These are phyloP conservation scores for Agrotis clavis DNA, from an alignment of 2,888 invertebrate genomes.

Conservation along the genomic window DNA sequence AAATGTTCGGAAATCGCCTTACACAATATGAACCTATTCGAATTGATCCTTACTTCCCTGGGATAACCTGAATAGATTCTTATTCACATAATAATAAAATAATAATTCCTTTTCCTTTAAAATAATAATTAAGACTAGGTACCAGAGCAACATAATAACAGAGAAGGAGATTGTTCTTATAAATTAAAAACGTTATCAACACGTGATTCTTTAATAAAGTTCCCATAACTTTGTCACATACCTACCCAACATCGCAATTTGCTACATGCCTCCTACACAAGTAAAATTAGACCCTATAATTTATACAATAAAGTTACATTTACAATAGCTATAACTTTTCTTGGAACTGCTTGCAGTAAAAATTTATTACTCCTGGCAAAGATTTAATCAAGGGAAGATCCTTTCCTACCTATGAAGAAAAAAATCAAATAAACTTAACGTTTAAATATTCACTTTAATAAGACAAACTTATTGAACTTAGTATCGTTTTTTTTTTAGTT, in stretches of 20 bases:
- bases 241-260: constrained; percentile 43
- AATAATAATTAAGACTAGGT: background rate
- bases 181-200: constrained; percentile 39
- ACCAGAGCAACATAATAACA: constrained; percentile 28
- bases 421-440: constrained; percentile 31
- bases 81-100: too few species aligned
- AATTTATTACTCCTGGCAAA: constrained; percentile 56
- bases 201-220: constrained; percentile 31
- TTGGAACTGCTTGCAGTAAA: constrained; percentile 47
- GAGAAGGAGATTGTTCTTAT: constrained; percentile 13
- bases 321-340: constrained; percentile 29
- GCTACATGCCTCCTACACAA: background rate
- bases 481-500: too few species aligned
- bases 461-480: constrained; percentile 1
- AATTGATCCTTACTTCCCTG: too few species aligned
- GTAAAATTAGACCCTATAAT: constrained; percentile 18
- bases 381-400: constrained; percentile 63
- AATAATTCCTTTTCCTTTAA: too few species aligned
- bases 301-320: constrained; percentile 20
- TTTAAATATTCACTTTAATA: constrained; percentile 21
- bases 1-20: too few species aligned
- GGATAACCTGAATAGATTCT: too few species aligned
- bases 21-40: too few species aligned
- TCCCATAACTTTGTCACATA: constrained; percentile 41
- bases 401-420: constrained; percentile 31